phyloP scores from a whole-genome alignment of 2,888 invertebrate genomes.

The Acanthosepion lycidas region DNA sequence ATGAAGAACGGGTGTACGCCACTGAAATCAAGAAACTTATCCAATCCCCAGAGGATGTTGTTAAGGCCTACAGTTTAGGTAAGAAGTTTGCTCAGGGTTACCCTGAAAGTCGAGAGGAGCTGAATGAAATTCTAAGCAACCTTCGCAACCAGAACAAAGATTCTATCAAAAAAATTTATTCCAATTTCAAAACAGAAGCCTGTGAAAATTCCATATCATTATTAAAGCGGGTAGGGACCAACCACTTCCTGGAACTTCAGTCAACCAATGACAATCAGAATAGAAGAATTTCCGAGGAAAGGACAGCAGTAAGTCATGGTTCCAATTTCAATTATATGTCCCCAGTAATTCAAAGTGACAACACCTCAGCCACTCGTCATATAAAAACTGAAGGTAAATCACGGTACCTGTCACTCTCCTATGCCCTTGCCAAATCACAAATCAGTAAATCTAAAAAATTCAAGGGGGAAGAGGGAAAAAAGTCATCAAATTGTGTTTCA shows the following conservation, averaged over 20 bases:
- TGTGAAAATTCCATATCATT: neutral
- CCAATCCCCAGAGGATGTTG: slow-evolving; percentile 79
- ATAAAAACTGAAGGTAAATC: slow-evolving; percentile 18
- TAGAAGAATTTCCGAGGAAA: neutral
- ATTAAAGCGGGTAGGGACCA: neutral
- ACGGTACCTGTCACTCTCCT: slow-evolving; percentile 15
- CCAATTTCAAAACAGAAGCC: slow-evolving; percentile 37
- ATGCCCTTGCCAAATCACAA: slow-evolving; percentile 46
- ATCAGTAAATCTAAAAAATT: neutral
- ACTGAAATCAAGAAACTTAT: slow-evolving; percentile 91
- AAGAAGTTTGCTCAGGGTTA: slow-evolving; percentile 57
- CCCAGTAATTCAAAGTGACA: neutral
- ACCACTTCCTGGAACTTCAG: neutral
- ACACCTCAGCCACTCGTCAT: neutral
- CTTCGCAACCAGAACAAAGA: neutral
- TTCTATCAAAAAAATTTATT: neutral
- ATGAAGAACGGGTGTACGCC: slow-evolving; percentile 85
- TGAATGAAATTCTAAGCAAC: neutral
- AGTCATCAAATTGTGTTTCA: neutral
- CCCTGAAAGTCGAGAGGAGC: slow-evolving; percentile 37
- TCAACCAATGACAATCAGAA: neutral
- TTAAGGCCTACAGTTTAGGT: slow-evolving; percentile 58
- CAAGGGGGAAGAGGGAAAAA: neutral
- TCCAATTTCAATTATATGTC: neutral
- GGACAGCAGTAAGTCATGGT: neutral